These are phyloP conservation scores for Caenorhabditis sp. DNA, from an alignment of 2,888 invertebrate genomes.

Conservation along the genomic window DNA sequence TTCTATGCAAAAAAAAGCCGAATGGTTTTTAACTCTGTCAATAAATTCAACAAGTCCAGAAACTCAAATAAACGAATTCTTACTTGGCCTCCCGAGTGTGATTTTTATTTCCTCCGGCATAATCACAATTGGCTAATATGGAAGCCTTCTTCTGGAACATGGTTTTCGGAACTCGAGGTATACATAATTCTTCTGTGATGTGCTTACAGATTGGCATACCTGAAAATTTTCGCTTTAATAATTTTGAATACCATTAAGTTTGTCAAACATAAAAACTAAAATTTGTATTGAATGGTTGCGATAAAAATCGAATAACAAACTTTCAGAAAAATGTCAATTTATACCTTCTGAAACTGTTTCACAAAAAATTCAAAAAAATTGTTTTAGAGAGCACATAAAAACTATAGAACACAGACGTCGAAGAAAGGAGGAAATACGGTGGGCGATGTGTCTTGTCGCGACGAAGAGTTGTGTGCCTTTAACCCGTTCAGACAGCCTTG, in stretches of 20 bases:
- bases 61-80: too few relatives aligned
- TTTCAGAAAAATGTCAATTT: too few relatives aligned
- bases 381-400: slow-evolving; percentile 17
- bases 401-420: slow-evolving; percentile 17
- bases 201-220: slow-evolving; percentile 21
- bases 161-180: slow-evolving; percentile 20
- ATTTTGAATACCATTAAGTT: background rate
- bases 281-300: too few relatives aligned
- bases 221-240: slow-evolving; percentile 20
- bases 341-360: background rate
- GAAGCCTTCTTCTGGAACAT: slow-evolving; percentile 30
- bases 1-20: slow-evolving; percentile 33
- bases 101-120: slow-evolving; percentile 24
- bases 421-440: slow-evolving; percentile 22
- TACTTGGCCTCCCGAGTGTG: slow-evolving; percentile 11
- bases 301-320: too few relatives aligned
- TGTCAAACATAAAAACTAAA: background rate
- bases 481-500: background rate
- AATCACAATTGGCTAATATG: slow-evolving; percentile 18
- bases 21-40: background rate
- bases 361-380: slow-evolving; percentile 21
- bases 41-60: too few relatives aligned
- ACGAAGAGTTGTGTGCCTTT: slow-evolving; percentile 27
- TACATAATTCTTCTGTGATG: slow-evolving; percentile 17
- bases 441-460: slow-evolving; percentile 25